Evolutionary conservation across 2,113 vertebrate species (phyloP).

Genomic region (Castor canadensis): DNA sequence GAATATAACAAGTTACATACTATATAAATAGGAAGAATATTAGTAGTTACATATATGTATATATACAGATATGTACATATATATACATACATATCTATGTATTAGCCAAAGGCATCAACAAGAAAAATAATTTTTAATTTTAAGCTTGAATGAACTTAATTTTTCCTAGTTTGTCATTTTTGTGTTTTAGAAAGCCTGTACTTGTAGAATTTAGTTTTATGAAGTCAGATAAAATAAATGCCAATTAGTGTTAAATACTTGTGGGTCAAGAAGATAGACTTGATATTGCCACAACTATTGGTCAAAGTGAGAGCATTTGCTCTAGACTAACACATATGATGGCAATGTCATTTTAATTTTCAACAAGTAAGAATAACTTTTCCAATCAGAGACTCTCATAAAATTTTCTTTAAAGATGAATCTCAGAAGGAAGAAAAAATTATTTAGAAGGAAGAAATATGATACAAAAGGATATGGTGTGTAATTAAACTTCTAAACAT

Average conservation of each 20-base stretch:
- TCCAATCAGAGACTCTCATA: background rate
- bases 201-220: slow-evolving; percentile 1
- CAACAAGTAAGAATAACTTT: background rate
- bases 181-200: background rate
- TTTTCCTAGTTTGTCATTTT: slow-evolving; percentile 28
- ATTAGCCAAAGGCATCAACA: background rate
- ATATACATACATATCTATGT: background rate
- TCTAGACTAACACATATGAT: background rate
- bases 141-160: background rate
- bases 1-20: background rate
- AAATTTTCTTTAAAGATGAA: background rate
- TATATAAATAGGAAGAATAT: background rate
- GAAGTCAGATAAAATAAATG: background rate
- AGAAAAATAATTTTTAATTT: background rate
- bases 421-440: background rate
- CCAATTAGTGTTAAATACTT: slow-evolving; percentile 59
- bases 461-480: background rate
- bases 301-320: slow-evolving; percentile 28
- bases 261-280: background rate
- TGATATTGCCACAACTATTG: slow-evolving; percentile 19
- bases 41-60: background rate
- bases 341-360: background rate
- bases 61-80: background rate
- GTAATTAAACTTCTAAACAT: background rate
- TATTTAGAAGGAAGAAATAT: background rate